Base-by-base conservation (phyloP, 2,888 invertebrate genomes). In the Pristionchus entomophagus region DNA sequence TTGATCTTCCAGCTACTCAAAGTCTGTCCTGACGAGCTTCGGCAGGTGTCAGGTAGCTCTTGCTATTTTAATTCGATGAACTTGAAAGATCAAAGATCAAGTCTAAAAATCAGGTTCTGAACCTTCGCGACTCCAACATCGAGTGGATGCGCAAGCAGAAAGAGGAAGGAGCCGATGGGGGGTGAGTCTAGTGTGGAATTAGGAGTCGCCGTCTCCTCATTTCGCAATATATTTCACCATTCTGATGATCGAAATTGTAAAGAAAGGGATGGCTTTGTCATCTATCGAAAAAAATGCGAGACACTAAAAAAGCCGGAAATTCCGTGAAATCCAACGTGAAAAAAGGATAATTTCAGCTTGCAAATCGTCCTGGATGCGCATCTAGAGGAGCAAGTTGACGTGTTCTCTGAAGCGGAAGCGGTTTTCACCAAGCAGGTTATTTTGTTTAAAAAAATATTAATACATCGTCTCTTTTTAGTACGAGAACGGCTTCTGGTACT, bases 351-450 rank as follows among this genome's bases (percentile, higher is more conserved):
- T 56, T 89, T 84, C 38, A 88, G 89, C 14, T 88, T 91, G 4
- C 91, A 91, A 86, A 87, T 91, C 35, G 89, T 91, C 65, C 89
- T 92, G 14, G 92, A 92, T 84, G 88, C 91, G 26, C 92, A 91
- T 86, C 69, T 88, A 19, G 92, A 92, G 73, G 91, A 92, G 81
- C 90, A 92, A 62, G 88, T 88, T 38, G 88, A 89, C 82, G 87
- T 35, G 8, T 84, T 84, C 82, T 78, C 82, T 1, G 59, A 53
- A n/a, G 38, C 38, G 4, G 82, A 41, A 2, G 35, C 38, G 8
- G 26, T 73, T 8, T 73, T 73, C 26, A 73, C 73, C 1, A 73
- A 73, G 41, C 73, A 41, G 45, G 73, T 73, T 3, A 10, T 12
- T 69, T 69, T n/a, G n/a, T n/a, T n/a, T n/a, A 17, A 17, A 26